Base-by-base conservation (phyloP, 2,888 invertebrate species). In the Xestobium rufovillosum region DNA sequence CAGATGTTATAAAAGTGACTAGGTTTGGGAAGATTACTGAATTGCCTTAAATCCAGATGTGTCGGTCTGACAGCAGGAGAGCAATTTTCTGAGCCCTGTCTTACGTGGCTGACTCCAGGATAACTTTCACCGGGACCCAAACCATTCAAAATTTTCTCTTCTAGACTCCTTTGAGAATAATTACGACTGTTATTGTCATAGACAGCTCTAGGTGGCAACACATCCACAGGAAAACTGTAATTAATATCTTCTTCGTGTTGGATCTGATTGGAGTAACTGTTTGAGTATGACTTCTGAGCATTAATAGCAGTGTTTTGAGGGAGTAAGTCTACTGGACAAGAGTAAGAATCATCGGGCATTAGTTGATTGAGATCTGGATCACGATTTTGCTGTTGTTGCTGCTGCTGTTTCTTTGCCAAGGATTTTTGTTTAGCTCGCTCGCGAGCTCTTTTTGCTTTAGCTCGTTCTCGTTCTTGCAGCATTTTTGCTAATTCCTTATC, bases 401-500 rank as follows among this genome's bases (percentile, higher is more conserved):
- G 55, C 35, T 58, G 57, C 44, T 67, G 70, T 53, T 68, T 70
- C 52, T 67, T 69, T 3, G 66, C 62, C 31, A 71, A 57, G 15
- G 77, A 75, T 53, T 76, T 77, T 49, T 76, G 72, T 38, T 77
- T 72, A 9, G 82, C 82, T 49, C 76, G 71, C 55, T 84, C 83
- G 50, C 78, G 72, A 4, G 82, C 81, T 43, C 81, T 69, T 51
- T 75, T 75, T 2, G 78, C 76, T 59, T 80, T 79, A 11, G 78
- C 78, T 49, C 78, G 72, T 60, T 85, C 84, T 51, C 76, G 68
- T 57, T 84, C 84, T 59, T 85, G 84, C 29, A 86, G 61, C 67
- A 84, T 73, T 58, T 78, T 76, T 2, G 85, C 85, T 32, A 85
- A 60, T 60, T 85, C 85, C 42, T 82, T 78, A 55, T 86, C 85